These are phyloP conservation scores for Torymus texanus DNA, from an alignment of 2,888 invertebrate species.

Conservation along the genomic window DNA sequence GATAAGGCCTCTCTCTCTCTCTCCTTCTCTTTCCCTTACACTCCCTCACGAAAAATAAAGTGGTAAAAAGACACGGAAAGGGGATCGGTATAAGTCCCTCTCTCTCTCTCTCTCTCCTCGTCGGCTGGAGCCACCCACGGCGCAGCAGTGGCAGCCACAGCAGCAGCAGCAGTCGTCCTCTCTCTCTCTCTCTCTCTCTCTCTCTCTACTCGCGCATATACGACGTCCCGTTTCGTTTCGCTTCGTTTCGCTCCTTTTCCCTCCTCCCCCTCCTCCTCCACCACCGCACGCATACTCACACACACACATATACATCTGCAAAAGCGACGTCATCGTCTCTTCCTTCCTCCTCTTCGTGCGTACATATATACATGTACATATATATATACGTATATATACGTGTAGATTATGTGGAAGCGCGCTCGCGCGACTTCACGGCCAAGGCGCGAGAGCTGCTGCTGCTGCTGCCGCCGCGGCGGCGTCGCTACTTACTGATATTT, in stretches of 20 bases:
- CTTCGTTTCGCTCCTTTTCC: constrained; percentile 54
- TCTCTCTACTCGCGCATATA: constrained; percentile 38
- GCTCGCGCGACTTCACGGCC: constrained; percentile 22
- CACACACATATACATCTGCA: too few relatives aligned
- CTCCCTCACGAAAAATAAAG: not conserved
- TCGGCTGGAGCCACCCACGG: not conserved
- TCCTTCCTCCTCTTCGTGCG: too few relatives aligned
- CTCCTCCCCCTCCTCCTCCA: constrained; percentile 18
- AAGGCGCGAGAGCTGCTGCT: constrained; percentile 51
- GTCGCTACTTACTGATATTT: constrained; percentile 75
- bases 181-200: not conserved
- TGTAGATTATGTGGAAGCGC: not conserved
- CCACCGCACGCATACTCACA: not conserved
- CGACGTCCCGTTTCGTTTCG: constrained; percentile 59
- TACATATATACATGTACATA: constrained; percentile 35
- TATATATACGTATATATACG: constrained; percentile 55
- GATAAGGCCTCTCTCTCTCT: constrained; percentile 20
- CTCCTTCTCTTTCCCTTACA: not conserved
- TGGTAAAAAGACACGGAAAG: constrained; percentile 23
- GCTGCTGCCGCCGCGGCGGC: constrained; percentile 64
- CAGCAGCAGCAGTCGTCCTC: constrained; percentile 44
- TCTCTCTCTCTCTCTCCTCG: not conserved
- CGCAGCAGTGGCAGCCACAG: constrained; percentile 57
- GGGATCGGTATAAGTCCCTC: constrained; percentile 6
- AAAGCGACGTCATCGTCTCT: too few relatives aligned